These are phyloP conservation scores for Mesaphorura yosii DNA, from an alignment of 1,140 invertebrate species.

Conservation along the genomic window DNA sequence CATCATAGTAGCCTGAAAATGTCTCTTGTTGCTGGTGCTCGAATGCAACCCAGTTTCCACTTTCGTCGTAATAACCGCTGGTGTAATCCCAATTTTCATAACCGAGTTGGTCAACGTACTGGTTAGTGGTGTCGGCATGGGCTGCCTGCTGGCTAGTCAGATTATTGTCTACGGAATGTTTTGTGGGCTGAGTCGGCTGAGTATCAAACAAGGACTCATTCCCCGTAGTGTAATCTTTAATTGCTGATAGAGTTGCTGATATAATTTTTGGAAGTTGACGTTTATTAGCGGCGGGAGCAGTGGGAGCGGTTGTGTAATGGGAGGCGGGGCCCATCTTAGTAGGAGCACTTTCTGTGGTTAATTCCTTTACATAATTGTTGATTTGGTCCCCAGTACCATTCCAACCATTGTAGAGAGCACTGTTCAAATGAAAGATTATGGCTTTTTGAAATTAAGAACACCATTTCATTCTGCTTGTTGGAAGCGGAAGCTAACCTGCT, in stretches of 20 bases:
- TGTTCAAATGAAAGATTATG: no score
- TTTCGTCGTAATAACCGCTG: slow-evolving; percentile 30
- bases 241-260: no score
- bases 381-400: no score
- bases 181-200: not conserved
- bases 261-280: slow-evolving; percentile 9
- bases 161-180: not conserved
- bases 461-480: no score
- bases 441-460: no score
- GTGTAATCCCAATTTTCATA: slow-evolving; percentile 31
- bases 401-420: no score
- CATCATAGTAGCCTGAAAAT: slow-evolving; percentile 30
- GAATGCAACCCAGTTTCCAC: slow-evolving; percentile 27
- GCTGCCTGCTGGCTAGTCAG: no score
- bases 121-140: not conserved
- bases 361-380: no score
- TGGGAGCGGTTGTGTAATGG: not conserved
- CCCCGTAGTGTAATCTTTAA: not conserved
- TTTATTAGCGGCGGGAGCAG: not conserved
- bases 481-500: no score
- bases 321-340: no score
- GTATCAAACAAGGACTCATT: not conserved
- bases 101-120: not conserved
- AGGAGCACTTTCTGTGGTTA: no score
- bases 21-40: slow-evolving; percentile 14